Evolutionary conservation across 1,140 invertebrate genomes (phyloP), one percentile per base, ranked within the genome.

Genomic region (Maconellicoccus hirsutus): DNA sequence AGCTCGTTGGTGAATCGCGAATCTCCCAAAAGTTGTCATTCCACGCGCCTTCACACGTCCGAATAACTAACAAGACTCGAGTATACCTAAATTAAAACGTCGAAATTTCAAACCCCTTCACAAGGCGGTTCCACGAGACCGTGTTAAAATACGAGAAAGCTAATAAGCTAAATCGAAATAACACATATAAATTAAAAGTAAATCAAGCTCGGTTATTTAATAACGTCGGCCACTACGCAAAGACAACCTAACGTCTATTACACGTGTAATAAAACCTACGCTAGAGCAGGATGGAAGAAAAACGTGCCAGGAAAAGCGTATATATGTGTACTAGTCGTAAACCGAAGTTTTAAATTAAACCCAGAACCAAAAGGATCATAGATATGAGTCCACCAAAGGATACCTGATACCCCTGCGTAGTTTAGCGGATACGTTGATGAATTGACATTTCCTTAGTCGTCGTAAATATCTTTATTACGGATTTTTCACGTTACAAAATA

Each of bases 401-500:
- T 52, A 52, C 42, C 42, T 52, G 42, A 8, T 52, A 38, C n/a
- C 16, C 12, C 42, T 52, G 12, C 42, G 2, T 52, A 8, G 2
- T 52, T 8, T 52, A 52, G 3, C 6, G 42, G 42, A 3, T 16
- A 16, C 42, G 42, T 16, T 52, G 42, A 52, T 52, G 42, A 52
- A 52, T 52, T 52, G 42, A 52, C 42, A 52, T 52, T 52, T 52
- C 42, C 42, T 52, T 52, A 52, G 6, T 52, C 42, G 42, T 52
- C 42, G 42, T 52, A 52, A 52, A 52, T 52, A 52, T 52, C 42
- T 52, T 52, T 52, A 52, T 52, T 52, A 52, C 29, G 42, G 42
- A 52, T 52, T 52, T 52, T 19, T 33, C 29, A 33, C 12, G 29
- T 33, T 33, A 3, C 29, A 33, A 33, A 33, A 6, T 6, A 33